Evolutionary conservation across 2,888 invertebrate species (phyloP).

Genomic region (Melieria omissa): DNA sequence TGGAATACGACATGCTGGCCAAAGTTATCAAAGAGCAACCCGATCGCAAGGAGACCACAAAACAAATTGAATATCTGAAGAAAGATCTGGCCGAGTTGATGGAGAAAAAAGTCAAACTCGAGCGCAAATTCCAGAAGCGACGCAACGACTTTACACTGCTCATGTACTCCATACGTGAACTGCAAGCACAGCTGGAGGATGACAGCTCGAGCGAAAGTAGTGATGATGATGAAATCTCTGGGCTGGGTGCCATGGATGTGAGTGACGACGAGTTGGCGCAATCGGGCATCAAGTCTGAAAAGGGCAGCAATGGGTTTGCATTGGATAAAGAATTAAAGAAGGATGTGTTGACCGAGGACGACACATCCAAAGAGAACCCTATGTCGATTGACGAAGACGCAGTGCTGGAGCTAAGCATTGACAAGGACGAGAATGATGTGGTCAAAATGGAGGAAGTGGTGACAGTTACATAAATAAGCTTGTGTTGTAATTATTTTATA

Average conservation of each 20-base stretch:
- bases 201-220: constrained; percentile 70
- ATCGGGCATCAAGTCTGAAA: constrained; percentile 31
- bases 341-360: constrained; percentile 41
- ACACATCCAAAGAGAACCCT: constrained; percentile 44
- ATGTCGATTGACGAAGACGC: constrained; percentile 60
- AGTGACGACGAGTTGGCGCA: constrained; percentile 56
- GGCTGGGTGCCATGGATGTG: constrained; percentile 47
- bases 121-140: constrained; percentile 81
- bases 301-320: constrained; percentile 34
- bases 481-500: constrained; percentile 8
- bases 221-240: constrained; percentile 42
- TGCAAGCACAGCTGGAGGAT: constrained; percentile 83
- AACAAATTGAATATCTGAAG: constrained; percentile 76
- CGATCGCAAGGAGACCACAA: constrained; percentile 82
- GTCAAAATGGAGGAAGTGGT: constrained; percentile 44
- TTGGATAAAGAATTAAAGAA: constrained; percentile 29
- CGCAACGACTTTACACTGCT: constrained; percentile 91
- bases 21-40: constrained; percentile 92
- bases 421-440: constrained; percentile 58
- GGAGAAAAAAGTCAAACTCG: constrained; percentile 77
- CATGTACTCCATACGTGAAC: constrained; percentile 85
- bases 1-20: constrained; percentile 93
- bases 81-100: constrained; percentile 78
- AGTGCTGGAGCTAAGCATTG: constrained; percentile 59
- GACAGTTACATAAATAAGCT: constrained; percentile 17